phyloP scores from a whole-genome alignment of 1,140 invertebrate genomes.

The Cepaea nemoralis region DNA sequence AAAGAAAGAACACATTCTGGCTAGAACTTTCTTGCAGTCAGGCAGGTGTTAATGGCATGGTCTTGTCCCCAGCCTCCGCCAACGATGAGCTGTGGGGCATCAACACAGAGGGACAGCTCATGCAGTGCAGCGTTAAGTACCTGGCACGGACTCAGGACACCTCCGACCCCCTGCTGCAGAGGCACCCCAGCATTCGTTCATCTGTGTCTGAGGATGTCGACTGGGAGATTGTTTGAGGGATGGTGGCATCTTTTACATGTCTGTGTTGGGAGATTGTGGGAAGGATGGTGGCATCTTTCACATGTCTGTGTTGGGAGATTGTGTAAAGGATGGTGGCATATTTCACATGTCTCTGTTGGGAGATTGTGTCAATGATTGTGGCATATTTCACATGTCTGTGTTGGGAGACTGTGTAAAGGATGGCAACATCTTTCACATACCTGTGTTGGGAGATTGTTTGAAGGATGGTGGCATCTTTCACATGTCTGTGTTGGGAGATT shows the following conservation, averaged over 20 bases:
- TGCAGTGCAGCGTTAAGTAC: conserved; percentile 53
- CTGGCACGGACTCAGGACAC: conserved; percentile 42
- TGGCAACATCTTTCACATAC: too few relatives aligned
- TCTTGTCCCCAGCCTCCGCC: conserved; percentile 52
- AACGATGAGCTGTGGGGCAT: conserved; percentile 66
- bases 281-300: not conserved
- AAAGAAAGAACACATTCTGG: not conserved
- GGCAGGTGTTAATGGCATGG: too few relatives aligned
- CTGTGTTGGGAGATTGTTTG: too few relatives aligned
- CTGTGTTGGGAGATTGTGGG: conserved; percentile 62
- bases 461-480: too few relatives aligned
- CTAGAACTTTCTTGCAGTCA: too few relatives aligned
- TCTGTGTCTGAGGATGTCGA: conserved; percentile 58
- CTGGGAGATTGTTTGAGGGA: conserved; percentile 63
- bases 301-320: conserved; percentile 57
- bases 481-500: too few relatives aligned
- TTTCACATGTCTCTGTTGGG: conserved; percentile 48
- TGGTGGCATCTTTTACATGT: too few relatives aligned
- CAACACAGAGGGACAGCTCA: conserved; percentile 59
- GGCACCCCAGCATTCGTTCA: conserved; percentile 32
- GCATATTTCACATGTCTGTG: too few relatives aligned
- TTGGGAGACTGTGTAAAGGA: too few relatives aligned
- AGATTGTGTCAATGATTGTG: conserved; percentile 60
- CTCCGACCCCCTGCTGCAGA: conserved; percentile 7
- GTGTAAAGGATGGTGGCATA: conserved; percentile 50